Evolutionary conservation across 2,797 vertebrate species (phyloP).

Genomic region (Capromys pilorides): DNA sequence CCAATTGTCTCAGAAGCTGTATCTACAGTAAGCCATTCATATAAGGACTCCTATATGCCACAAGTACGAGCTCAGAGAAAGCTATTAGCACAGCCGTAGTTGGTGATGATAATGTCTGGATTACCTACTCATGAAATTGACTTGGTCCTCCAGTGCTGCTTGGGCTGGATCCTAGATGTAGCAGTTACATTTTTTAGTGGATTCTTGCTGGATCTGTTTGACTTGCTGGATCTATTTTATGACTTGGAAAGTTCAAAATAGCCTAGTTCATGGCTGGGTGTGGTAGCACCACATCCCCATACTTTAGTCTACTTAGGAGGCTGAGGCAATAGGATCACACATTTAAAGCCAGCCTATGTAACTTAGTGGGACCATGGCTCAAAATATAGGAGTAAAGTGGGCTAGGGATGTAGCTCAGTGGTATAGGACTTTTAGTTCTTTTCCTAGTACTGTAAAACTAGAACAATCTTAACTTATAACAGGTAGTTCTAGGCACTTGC

Average conservation of each 20-base stretch:
- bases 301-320: neutral
- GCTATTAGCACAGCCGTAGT: neutral
- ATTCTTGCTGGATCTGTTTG: neutral
- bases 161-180: neutral
- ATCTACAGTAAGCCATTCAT: neutral
- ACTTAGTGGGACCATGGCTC: neutral
- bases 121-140: neutral
- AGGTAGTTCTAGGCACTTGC: neutral
- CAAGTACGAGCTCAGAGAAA: neutral
- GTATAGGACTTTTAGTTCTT: neutral
- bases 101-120: neutral
- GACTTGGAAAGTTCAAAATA: slow-evolving; percentile 20
- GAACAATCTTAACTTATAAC: neutral
- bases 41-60: neutral
- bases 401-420: neutral
- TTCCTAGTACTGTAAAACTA: neutral
- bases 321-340: neutral
- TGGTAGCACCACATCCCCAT: neutral
- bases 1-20: neutral
- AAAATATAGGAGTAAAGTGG: neutral
- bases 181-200: neutral
- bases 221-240: slow-evolving; percentile 27
- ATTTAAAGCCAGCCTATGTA: neutral
- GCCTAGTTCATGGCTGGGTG: neutral
- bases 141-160: neutral